A percentile compares a stretch with the other conserved stretches of the same genome.
phyloP scores from a whole-genome alignment of 2,113 vertebrate genomes.

The Ifrita kowaldi region DNA sequence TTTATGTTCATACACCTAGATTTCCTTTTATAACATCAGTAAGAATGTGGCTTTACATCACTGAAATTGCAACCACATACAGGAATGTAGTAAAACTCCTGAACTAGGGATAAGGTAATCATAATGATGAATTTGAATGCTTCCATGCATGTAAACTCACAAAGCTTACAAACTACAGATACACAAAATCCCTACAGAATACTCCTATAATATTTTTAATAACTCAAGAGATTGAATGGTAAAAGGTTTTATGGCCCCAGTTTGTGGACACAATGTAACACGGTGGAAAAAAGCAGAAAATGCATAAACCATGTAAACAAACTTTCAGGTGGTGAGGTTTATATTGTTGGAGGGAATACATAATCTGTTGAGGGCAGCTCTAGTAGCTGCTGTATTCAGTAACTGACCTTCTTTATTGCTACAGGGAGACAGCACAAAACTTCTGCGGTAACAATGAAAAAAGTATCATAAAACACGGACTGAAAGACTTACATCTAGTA shows the following conservation, averaged over 20 bases:
- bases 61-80: neutral
- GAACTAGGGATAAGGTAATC: neutral
- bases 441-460: neutral
- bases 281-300: neutral
- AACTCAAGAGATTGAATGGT: neutral
- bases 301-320: neutral
- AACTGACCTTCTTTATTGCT: neutral
- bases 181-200: neutral
- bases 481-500: neutral
- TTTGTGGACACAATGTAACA: neutral
- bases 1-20: neutral
- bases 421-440: neutral
- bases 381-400: neutral
- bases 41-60: neutral
- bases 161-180: neutral
- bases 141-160: neutral
- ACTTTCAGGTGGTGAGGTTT: neutral
- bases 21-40: neutral
- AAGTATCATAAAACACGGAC: neutral
- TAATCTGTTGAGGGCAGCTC: neutral
- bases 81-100: neutral
- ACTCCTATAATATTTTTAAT: neutral
- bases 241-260: fast-evolving
- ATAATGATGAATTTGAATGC: neutral
- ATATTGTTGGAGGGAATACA: neutral